Base-by-base conservation (phyloP, 2,888 invertebrate species). In the Autographa gamma region DNA sequence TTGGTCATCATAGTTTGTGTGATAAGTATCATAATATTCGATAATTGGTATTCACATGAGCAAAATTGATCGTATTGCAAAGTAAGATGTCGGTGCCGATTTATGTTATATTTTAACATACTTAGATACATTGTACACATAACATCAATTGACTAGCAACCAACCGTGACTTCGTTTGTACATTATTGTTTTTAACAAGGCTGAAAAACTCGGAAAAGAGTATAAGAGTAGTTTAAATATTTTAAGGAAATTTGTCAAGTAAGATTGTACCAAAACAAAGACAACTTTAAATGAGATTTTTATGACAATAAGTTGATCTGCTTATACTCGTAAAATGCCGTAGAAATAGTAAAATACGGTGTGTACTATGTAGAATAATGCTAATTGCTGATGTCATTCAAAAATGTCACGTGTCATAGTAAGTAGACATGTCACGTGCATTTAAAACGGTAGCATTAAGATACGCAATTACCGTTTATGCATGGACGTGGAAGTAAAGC, bases 371-470 rank as follows among this genome's bases (percentile, higher is more conserved):
- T 7, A 48, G 7, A 16, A n/a, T 16, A 48, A 48, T 48, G 48
- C 48, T 48, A 48, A 48, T 48, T n/a, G 48, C 48, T 48, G 48
- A 48, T 48, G 48, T 48, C 48, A 48, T 48, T 48, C 7, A 48
- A 48, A 48, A 48, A 48, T n/a, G 8, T 48, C 48, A 48, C 48
- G 48, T 48, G 48, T n/a, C n/a, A n/a, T n/a, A n/a, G n/a, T n/a
- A n/a, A n/a, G n/a, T n/a, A n/a, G n/a, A n/a, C n/a, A 48, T n/a
- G 8, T 48, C 48, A 48, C 48, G 48, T 48, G 48, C n/a, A 48
- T 16, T 48, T n/a, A 1, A 48, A 48, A 48, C 48, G 48, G 48
- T 48, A 48, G 48, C 48, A 48, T 38, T 48, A 48, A 48, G n/a
- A 48, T 48, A 48, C 48, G 16, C n/a, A n/a, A 48, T 48, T 48